phyloP scores from a whole-genome alignment of 2,797 vertebrate species.

The Aselliscus stoliczkanus region DNA sequence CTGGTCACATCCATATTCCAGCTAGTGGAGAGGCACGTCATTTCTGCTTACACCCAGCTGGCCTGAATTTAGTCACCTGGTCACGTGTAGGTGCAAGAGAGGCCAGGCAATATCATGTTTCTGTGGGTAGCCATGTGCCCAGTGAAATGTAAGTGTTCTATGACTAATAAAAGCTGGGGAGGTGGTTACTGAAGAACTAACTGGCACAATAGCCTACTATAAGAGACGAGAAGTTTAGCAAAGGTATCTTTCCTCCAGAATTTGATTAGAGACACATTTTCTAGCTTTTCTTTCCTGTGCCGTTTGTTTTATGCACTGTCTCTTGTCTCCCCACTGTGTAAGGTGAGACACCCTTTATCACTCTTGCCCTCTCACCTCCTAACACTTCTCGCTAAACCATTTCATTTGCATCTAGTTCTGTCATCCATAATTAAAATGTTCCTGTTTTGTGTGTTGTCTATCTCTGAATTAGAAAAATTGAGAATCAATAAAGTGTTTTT shows the following conservation, averaged over 20 bases:
- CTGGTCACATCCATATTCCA: not conserved
- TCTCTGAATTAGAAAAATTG: slow-evolving; percentile 25
- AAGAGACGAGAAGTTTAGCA: not conserved
- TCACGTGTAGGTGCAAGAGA: not conserved
- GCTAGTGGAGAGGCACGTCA: not conserved
- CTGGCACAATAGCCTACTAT: not conserved
- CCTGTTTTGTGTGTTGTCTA: not conserved
- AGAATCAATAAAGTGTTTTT: slow-evolving; percentile 27
- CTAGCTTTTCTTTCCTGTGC: not conserved
- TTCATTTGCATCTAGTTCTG: not conserved
- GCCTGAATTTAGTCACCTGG: not conserved
- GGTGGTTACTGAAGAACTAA: not conserved
- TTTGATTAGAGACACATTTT: not conserved
- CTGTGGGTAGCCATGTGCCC: not conserved
- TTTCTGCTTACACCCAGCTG: not conserved
- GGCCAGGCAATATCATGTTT: not conserved
- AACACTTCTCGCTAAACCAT: not conserved
- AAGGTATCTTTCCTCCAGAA: not conserved
- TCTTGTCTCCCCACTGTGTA: not conserved
- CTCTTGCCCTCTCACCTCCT: not conserved
- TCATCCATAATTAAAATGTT: not conserved
- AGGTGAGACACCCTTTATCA: not conserved
- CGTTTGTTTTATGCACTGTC: not conserved
- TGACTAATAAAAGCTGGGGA: not conserved
- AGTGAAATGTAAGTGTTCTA: not conserved